Evolutionary conservation across 2,888 invertebrate species (phyloP).

Genomic region (Spicauda simplicius): DNA sequence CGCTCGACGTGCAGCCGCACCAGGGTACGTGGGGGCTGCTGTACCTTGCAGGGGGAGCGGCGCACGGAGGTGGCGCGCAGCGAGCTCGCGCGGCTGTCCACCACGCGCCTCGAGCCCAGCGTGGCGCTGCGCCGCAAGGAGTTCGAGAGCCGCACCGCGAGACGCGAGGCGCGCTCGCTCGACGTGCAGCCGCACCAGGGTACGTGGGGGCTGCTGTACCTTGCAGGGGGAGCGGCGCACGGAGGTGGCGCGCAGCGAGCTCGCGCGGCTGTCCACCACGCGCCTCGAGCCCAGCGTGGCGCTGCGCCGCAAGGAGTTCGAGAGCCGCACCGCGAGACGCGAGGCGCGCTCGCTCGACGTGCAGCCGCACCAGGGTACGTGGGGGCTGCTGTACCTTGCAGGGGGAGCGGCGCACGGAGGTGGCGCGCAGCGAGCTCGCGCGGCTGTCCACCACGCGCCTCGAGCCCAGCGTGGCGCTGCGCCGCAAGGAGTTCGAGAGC

Average conservation of each 20-base stretch:
- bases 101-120: constrained; percentile 89
- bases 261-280: constrained; percentile 87
- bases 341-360: constrained; percentile 78
- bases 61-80: constrained; percentile 90
- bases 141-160: constrained; percentile 86
- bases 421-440: constrained; percentile 88
- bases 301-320: constrained; percentile 89
- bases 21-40: too few relatives aligned
- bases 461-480: constrained; percentile 90
- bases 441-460: constrained; percentile 87
- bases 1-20: constrained; percentile 76
- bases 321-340: constrained; percentile 78
- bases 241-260: constrained; percentile 88
- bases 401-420: constrained; percentile 90
- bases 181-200: constrained; percentile 79
- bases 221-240: too few relatives aligned
- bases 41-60: too few relatives aligned
- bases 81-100: constrained; percentile 87
- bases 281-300: constrained; percentile 90
- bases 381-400: too few relatives aligned
- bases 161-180: constrained; percentile 74
- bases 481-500: constrained; percentile 90
- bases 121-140: constrained; percentile 90
- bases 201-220: too few relatives aligned
- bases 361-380: constrained; percentile 71